phyloP scores from a whole-genome alignment of 2,888 invertebrate species.

The Agrilus biguttatus region DNA sequence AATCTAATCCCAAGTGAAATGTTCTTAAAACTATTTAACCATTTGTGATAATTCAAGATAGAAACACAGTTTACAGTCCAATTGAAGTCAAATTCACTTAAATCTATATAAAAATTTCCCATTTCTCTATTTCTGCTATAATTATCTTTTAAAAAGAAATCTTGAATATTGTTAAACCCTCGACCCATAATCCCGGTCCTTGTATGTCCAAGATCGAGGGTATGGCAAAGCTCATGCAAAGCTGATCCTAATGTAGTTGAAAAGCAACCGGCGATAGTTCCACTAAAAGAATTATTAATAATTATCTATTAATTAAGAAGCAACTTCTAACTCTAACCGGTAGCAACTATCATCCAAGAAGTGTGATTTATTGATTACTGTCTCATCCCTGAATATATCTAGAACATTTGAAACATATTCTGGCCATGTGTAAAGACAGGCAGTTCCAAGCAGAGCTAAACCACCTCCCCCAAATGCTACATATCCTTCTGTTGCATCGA shows the following conservation, averaged over 20 bases:
- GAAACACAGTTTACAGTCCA: constrained; percentile 50
- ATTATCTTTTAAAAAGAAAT: constrained; percentile 45
- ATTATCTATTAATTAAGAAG: constrained; percentile 1
- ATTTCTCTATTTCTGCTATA: neutral
- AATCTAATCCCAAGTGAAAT: constrained; percentile 9
- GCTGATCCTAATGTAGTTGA: constrained; percentile 84
- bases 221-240: constrained; percentile 87
- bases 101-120: neutral
- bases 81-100: constrained; percentile 27
- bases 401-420: constrained; percentile 51
- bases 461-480: constrained; percentile 89
- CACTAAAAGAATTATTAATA: constrained; percentile 31
- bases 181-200: constrained; percentile 85
- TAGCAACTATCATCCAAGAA: constrained; percentile 89
- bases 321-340: constrained; percentile 29
- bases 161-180: constrained; percentile 72
- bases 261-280: constrained; percentile 75
- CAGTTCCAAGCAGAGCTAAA: constrained; percentile 80
- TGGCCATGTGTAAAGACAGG: constrained; percentile 85
- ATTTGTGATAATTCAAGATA: constrained; percentile 51
- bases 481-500: constrained; percentile 59
- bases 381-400: constrained; percentile 39
- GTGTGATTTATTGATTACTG: constrained; percentile 52
- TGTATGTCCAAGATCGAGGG: constrained; percentile 87
- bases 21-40: constrained; percentile 20